Base-by-base conservation (phyloP, 1,140 invertebrate species). In the Druon quercuslanigerum region DNA sequence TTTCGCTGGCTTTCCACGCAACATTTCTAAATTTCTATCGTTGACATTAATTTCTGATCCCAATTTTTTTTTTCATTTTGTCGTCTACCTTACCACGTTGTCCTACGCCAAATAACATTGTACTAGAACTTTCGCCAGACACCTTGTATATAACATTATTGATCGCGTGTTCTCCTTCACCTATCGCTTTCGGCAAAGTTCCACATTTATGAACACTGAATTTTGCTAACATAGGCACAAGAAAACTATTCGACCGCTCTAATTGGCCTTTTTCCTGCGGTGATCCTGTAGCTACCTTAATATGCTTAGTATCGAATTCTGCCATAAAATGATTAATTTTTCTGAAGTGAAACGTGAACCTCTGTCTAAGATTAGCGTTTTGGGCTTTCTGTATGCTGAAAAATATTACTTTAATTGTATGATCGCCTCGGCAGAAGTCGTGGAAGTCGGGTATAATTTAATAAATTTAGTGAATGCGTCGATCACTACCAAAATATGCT, bases 91-190 rank as follows among this genome's bases (percentile, higher is more conserved):
- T 73, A 1, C 83, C 83, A n/a, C 79, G 74, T 51, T 86, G 83
- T 0, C 33, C n/a, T n/a, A 84, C 60, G 7, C 86, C 84, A 75
- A 86, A 86, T 33, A 87, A 78, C 14, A 87, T 70, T 19, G 50
- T 66, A 46, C 56, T 74, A 3, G 83, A 82, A 0, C 71, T 82
- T 73, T 82, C 72, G 16, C 79, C 73, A 0, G 80, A 84, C 0
- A 79, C 50, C 57, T 80, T 76, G 56, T 75, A 52, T 9, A 79
- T 71, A 1, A 75, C 76, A 75, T 87, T 87, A 71, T 86, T 87
- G 9, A 84, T 25, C 7, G 79, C 80, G 78, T 79, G 85, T 77
- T 86, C 84, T 9, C 82, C 74, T 5, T 82, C 74, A 16, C 11
- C 1, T 11, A 51, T 16, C 14, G 14, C 50, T 51, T 51, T 2